Conservation (phyloP, 2,888 invertebrate species). For the Volucella zonaria region DNA sequence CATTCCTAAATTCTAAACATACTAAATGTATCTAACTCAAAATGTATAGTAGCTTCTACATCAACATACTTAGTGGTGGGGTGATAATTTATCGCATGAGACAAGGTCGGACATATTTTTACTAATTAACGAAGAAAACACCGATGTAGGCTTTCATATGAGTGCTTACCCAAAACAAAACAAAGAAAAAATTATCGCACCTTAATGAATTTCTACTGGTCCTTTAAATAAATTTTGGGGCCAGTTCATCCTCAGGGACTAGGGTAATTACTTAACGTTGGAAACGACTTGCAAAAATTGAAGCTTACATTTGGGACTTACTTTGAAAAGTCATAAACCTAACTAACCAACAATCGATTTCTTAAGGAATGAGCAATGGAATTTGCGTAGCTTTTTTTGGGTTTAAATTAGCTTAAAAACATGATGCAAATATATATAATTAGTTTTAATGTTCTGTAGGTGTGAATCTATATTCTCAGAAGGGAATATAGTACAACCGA, state of each 20-base stretch:
- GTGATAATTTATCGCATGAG: constrained; percentile 25
- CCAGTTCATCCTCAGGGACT: constrained; percentile 24
- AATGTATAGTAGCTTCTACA: not conserved
- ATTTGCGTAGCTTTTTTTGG: constrained; percentile 29
- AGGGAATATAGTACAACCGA: constrained; percentile 11
- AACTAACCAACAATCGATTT: constrained; percentile 11
- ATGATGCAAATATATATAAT: not conserved
- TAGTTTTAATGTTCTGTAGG: constrained; percentile 31
- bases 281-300: not conserved
- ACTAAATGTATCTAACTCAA: too few relatives aligned
- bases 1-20: too few relatives aligned
- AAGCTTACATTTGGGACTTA: constrained; percentile 3
- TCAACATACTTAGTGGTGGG: not conserved
- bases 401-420: not conserved
- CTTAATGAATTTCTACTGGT: constrained; percentile 42
- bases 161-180: not conserved
- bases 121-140: constrained; percentile 47
- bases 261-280: constrained; percentile 37
- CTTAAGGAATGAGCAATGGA: constrained; percentile 15
- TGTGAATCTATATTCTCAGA: constrained; percentile 37
- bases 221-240: constrained; percentile 20
- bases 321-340: constrained; percentile 12
- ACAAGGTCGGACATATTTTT: constrained; percentile 18
- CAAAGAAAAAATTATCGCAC: constrained; percentile 20
- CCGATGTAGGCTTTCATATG: not conserved